Evolutionary conservation across 2,113 vertebrate genomes (phyloP).

Genomic region (Heliornis fulica): DNA sequence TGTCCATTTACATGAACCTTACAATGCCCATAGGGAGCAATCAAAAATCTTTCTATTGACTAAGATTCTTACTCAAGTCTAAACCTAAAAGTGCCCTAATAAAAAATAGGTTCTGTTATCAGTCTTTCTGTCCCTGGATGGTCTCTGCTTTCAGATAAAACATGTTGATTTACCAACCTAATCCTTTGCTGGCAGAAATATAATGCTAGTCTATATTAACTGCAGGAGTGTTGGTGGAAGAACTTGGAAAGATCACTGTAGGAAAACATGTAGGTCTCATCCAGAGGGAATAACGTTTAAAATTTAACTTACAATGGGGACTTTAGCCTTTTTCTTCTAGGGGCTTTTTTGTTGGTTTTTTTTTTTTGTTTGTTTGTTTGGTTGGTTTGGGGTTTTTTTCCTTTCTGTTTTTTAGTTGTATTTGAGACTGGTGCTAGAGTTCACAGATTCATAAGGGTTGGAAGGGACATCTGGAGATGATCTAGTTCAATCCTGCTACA

Average conservation of each 20-base stretch:
- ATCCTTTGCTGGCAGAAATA: slow-evolving; percentile 12
- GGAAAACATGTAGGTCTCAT: background rate
- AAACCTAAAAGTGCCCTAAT: slow-evolving; percentile 63
- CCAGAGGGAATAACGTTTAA: slow-evolving; percentile 18
- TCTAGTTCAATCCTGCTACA: too few relatives aligned
- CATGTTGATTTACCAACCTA: slow-evolving; percentile 48
- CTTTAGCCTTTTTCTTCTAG: background rate
- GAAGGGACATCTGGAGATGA: too few relatives aligned
- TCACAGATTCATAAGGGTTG: too few relatives aligned
- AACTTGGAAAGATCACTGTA: background rate
- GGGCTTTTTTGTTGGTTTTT: accelerated
- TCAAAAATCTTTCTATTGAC: slow-evolving; percentile 61
- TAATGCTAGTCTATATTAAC: slow-evolving; percentile 10
- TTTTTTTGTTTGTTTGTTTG: background rate
- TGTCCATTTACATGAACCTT: background rate
- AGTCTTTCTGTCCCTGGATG: background rate
- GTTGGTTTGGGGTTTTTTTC: too few relatives aligned
- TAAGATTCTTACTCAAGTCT: slow-evolving; percentile 53
- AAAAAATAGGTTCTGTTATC: slow-evolving; percentile 52
- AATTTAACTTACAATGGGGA: slow-evolving; percentile 20
- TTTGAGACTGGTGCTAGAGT: background rate
- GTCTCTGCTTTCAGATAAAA: slow-evolving; percentile 39
- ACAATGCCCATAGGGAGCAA: slow-evolving; percentile 21
- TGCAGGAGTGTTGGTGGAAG: background rate
- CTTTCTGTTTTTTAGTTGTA: background rate